A percentile compares a stretch with the other conserved stretches of the same genome.
These are phyloP conservation scores for Drusus annulatus DNA, from an alignment of 1,140 invertebrate species.

Conservation along the genomic window DNA sequence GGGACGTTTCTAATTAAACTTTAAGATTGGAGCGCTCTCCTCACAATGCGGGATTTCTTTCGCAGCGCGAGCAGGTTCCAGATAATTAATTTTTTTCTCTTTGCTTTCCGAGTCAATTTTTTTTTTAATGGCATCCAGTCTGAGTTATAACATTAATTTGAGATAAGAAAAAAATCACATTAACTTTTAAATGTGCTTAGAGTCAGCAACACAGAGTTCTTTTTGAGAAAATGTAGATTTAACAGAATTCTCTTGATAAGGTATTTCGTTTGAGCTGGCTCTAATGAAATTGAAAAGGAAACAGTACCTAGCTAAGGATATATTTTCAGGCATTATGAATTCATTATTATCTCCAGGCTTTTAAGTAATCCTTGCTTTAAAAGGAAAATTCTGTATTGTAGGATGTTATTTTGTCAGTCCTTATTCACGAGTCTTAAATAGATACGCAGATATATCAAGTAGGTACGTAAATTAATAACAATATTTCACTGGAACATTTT, in stretches of 20 bases:
- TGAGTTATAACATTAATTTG: conserved; percentile 39
- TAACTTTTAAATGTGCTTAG: conserved; percentile 39
- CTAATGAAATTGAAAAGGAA: conserved; percentile 31
- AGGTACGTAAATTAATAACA: too few species aligned
- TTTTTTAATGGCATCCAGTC: conserved; percentile 25
- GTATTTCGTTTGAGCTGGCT: conserved; percentile 21
- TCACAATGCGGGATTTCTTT: neutral
- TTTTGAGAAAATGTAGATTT: conserved; percentile 24
- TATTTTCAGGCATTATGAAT: conserved; percentile 6
- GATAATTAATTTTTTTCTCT: conserved; percentile 38
- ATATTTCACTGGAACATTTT: too few species aligned
- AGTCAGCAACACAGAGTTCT: neutral
- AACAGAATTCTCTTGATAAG: conserved; percentile 17
- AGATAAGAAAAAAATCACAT: conserved; percentile 32
- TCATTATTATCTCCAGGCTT: neutral
- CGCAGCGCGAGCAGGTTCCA: neutral
- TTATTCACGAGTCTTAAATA: too few species aligned
- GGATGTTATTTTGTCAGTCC: too few species aligned
- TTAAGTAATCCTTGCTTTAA: neutral
- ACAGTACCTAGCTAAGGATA: neutral
- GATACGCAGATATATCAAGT: too few species aligned
- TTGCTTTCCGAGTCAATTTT: conserved; percentile 13
- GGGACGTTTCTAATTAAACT: conserved; percentile 56
- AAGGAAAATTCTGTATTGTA: too few species aligned
- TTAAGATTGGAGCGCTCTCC: conserved; percentile 23